Evolutionary conservation across 2,888 invertebrate species (phyloP), one percentile per base, ranked within the genome.

Genomic region (Eretmocerus hayati): DNA sequence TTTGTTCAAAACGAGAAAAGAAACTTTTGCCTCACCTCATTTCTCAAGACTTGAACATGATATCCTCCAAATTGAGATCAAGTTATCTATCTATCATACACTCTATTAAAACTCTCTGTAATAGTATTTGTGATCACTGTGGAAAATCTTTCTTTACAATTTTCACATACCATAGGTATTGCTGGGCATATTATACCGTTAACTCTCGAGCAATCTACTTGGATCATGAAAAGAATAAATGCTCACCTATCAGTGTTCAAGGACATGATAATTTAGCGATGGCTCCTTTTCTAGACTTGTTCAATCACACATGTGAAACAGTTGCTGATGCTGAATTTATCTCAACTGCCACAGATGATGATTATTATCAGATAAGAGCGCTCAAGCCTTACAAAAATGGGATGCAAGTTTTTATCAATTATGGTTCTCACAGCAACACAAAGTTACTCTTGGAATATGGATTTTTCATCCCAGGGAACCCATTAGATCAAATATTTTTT

Each of bases 401-500:
- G 66, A 74, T 81, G 31, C 85, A 94, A 75, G 81, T 91, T 46
- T 93, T 89, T 67, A 93, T 94, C 59, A 88, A 85, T 59, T 94
- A 94, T 65, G 94, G 93, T 1, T 75, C 82, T 32, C 86, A 91
- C 65, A 80, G 84, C 59, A 94, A 88, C 73, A 69, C 80, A 1
- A 87, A 85, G 67, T 74, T 94, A n/a, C 79, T 88, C 26, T 75
- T 84, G 0, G 90, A 94, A 62, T 94, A 94, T 74, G 94, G 94
- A 1, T 94, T 94, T 69, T 83, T 81, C 59, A 69, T 85, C 52
- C 77, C 81, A 0, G 63, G 72, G 5, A 90, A 90, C 75, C 75
- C 77, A 26, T 73, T 85, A 58, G 87, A 88, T 69, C 78, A 72
- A 65, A 77, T 87, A 42, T 71, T 75, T 43, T 79, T 89, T 60